Evolutionary conservation across 2,888 invertebrate genomes (phyloP), one percentile per base, ranked within the genome.

Genomic region (Neoaliturus tenellus): DNA sequence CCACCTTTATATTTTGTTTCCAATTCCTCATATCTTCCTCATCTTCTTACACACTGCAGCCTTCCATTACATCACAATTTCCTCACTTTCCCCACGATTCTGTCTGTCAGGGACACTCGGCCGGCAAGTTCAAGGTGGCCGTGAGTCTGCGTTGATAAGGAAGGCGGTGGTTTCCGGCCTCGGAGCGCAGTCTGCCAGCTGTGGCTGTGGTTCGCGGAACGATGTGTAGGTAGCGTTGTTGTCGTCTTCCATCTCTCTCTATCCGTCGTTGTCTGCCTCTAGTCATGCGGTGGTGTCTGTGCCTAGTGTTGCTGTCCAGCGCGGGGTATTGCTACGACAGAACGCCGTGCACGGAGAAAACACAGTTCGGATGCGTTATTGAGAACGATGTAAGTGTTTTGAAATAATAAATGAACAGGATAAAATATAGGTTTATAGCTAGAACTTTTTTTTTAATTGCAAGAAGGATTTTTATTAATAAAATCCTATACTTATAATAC

Each of bases 41-140:
- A 39, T 39, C 39, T 39, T n/a, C n/a, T n/a, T n/a, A n/a, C n/a
- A n/a, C n/a, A n/a, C 41, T 41, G 41, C 41, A 14, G 41, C 41
- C 41, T n/a, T n/a, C n/a, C n/a, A n/a, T n/a, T n/a, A n/a, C n/a
- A n/a, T n/a, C 39, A 12, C 39, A 39, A 39, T 39, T 39, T 39
- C 39, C 39, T 39, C 39, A 39, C 6, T 39, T n/a, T n/a, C n/a
- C n/a, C n/a, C n/a, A n/a, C n/a, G n/a, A n/a, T n/a, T n/a, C n/a
- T n/a, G n/a, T n/a, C n/a, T n/a, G n/a, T n/a, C n/a, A n/a, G n/a
- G n/a, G n/a, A n/a, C n/a, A n/a, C n/a, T n/a, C n/a, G n/a, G 51
- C 17, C 62, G 20, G 62, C 62, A 62, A 62, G 62, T 62, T 62
- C 62, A 62, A 62, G 62, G 62, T 31, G 62, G 62, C 62, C 62